A percentile compares a stretch with the other conserved stretches of the same genome.
Evolutionary conservation across 2,113 vertebrate species (phyloP).

Genomic region (Glaucomys volans): DNA sequence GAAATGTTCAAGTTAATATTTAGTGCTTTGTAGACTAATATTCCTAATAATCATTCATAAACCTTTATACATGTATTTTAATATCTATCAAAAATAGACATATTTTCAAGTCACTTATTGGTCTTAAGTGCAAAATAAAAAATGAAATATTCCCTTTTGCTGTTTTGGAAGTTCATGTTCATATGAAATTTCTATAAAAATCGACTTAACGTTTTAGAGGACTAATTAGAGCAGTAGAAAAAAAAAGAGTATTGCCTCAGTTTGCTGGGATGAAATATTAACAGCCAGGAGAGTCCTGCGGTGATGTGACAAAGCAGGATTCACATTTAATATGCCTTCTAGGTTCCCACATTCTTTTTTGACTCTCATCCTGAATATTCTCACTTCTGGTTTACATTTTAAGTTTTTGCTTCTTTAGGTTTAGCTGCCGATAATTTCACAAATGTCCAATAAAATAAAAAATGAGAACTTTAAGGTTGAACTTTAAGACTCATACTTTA

Average conservation of each 20-base stretch:
- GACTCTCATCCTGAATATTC: neutral
- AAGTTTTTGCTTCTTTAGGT: neutral
- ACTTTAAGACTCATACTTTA: neutral
- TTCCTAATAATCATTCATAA: neutral
- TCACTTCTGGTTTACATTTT: neutral
- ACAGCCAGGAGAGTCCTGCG: neutral
- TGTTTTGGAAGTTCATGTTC: slow-evolving; percentile 19
- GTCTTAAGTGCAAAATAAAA: neutral
- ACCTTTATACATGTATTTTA: slow-evolving; percentile 12
- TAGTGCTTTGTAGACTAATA: neutral
- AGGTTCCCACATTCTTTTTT: neutral
- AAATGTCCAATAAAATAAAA: neutral
- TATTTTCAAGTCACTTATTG: neutral
- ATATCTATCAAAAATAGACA: neutral
- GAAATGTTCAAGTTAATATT: slow-evolving; percentile 40
- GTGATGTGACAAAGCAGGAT: neutral
- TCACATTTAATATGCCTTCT: neutral
- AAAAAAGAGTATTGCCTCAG: neutral
- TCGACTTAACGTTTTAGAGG: neutral
- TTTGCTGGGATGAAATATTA: neutral
- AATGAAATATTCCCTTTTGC: neutral
- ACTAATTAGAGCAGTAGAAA: neutral
- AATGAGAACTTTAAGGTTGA: neutral
- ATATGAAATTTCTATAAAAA: neutral
- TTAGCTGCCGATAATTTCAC: slow-evolving; percentile 40